phyloP scores from a whole-genome alignment of 1,140 invertebrate species.

The Bombus superbus region DNA sequence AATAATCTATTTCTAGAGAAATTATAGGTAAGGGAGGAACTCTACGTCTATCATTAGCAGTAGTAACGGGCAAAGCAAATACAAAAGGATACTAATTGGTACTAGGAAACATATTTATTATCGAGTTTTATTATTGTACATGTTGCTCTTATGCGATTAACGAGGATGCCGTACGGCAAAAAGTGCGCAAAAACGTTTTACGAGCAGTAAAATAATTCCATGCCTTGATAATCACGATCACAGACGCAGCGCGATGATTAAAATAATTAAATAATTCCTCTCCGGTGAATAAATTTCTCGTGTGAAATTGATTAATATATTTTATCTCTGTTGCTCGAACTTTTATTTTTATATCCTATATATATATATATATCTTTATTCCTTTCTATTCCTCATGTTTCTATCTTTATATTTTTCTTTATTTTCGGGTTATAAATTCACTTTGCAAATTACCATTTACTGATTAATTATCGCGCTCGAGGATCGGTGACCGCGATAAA shows the following conservation, averaged over 20 bases:
- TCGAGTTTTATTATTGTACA: constrained; percentile 71
- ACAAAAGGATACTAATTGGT: constrained; percentile 69
- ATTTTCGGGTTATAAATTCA: background rate
- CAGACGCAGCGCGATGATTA: constrained; percentile 54
- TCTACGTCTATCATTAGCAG: constrained; percentile 51
- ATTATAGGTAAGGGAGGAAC: background rate
- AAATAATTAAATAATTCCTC: background rate
- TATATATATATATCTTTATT: background rate
- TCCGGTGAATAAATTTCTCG: background rate
- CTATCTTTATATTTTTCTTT: background rate
- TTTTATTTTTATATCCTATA: background rate
- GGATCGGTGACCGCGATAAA: constrained; percentile 24
- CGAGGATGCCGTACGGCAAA: constrained; percentile 42
- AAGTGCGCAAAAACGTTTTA: constrained; percentile 54
- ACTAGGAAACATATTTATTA: constrained; percentile 75
- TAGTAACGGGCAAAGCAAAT: constrained; percentile 65
- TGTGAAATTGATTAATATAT: background rate
- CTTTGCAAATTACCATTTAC: background rate
- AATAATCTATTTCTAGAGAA: background rate
- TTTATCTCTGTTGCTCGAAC: background rate
- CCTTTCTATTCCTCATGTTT: background rate
- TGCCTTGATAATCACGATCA: constrained; percentile 59
- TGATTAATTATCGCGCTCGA: constrained; percentile 37
- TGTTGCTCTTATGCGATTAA: constrained; percentile 70
- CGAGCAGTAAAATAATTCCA: constrained; percentile 47